Conservation (phyloP, 92 coral and sea anemone species). For the Pocillopora grandis region DNA sequence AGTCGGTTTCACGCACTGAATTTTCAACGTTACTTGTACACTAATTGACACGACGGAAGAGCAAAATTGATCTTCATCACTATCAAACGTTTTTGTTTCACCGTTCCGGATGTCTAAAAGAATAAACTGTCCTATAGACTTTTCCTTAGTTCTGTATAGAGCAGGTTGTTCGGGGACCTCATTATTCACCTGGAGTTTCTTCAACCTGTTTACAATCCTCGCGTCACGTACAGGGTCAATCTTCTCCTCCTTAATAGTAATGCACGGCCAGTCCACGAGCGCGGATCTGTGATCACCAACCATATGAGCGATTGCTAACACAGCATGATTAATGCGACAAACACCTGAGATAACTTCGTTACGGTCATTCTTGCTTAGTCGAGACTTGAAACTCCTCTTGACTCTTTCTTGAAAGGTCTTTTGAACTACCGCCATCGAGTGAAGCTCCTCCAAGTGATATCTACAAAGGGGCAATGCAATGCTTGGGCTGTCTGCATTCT, state of each 20-base stretch:
- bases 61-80: neutral
- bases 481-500: neutral
- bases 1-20: neutral
- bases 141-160: neutral
- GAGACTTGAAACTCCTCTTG: too few relatives aligned
- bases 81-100: neutral
- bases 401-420: neutral
- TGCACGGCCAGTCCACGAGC: slow-evolving; percentile 1
- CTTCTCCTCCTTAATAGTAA: neutral
- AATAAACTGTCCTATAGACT: neutral
- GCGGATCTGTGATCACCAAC: neutral
- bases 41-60: neutral
- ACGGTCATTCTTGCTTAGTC: too few relatives aligned
- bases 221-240: neutral
- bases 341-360: too few relatives aligned
- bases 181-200: neutral
- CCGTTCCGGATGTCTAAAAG: neutral
- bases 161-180: neutral
- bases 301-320: neutral
- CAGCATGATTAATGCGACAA: neutral
- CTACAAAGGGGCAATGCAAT: neutral
- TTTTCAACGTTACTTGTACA: neutral
- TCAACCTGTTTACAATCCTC: neutral
- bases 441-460: neutral
- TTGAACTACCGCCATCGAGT: neutral